Conservation (phyloP, 2,797 vertebrate genomes). For the Miichthys miiuy region DNA sequence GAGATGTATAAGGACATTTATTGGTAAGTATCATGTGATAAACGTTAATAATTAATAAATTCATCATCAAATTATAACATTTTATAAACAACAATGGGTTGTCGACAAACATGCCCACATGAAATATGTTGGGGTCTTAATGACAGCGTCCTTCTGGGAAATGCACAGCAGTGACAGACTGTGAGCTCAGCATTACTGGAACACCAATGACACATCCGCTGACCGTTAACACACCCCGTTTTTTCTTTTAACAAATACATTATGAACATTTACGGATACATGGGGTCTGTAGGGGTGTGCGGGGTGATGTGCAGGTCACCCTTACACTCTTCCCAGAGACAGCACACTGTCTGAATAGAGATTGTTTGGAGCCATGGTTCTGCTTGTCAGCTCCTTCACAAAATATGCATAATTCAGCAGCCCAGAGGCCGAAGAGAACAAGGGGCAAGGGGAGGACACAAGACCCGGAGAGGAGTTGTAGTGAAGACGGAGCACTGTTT, state of each 20-base stretch:
- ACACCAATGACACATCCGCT: constrained; percentile 52
- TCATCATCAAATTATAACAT: background rate
- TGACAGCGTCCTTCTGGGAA: constrained; percentile 38
- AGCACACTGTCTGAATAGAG: constrained; percentile 71
- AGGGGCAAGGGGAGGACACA: constrained; percentile 42
- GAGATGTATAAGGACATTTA: constrained; percentile 95
- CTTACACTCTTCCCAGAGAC: constrained; percentile 43
- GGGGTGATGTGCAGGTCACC: constrained; percentile 63
- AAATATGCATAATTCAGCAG: constrained; percentile 81
- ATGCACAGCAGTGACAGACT: constrained; percentile 46
- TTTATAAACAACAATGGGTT: constrained; percentile 18
- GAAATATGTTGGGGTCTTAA: constrained; percentile 27
- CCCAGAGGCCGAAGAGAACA: constrained; percentile 38
- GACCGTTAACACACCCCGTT: constrained; percentile 31
- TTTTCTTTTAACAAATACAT: background rate
- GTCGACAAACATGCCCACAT: constrained; percentile 55
- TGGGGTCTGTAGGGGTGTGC: constrained; percentile 17
- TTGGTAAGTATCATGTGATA: constrained; percentile 86
- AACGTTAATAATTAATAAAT: background rate
- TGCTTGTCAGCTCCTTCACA: constrained; percentile 79
- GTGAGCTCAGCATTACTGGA: constrained; percentile 54
- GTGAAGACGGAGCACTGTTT: constrained; percentile 39
- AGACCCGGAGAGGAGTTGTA: constrained; percentile 37
- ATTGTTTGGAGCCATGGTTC: constrained; percentile 75
- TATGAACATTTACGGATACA: no score